Conservation (phyloP, 2,113 vertebrate genomes). For the Chrysemys picta region DNA sequence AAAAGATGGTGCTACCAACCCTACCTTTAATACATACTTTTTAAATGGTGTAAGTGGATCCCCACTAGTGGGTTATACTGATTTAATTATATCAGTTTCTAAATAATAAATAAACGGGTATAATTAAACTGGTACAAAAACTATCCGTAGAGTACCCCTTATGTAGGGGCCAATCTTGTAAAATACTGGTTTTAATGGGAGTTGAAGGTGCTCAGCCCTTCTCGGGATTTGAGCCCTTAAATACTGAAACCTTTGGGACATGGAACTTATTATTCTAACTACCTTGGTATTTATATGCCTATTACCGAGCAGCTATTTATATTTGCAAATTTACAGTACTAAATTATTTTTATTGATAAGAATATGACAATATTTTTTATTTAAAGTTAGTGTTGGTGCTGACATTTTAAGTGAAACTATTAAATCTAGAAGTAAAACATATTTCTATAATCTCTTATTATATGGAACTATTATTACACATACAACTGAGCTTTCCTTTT, state of each 20-base stretch:
- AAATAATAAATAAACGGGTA: no score
- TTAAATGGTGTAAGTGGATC: no score
- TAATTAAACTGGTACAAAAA: neutral
- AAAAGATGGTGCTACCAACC: neutral
- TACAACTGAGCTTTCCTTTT: neutral
- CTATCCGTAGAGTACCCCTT: no score
- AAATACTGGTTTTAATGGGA: neutral
- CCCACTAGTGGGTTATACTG: no score
- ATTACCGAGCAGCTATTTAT: neutral
- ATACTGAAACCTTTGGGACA: neutral
- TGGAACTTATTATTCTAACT: neutral
- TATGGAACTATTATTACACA: neutral
- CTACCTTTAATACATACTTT: neutral
- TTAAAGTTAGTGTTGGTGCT: neutral
- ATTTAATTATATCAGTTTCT: no score
- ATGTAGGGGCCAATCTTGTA: no score
- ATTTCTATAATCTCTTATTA: neutral
- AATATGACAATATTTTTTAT: neutral
- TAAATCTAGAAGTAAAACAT: neutral
- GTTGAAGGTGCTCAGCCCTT: neutral
- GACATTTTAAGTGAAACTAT: neutral
- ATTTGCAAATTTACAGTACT: neutral
- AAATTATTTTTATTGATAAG: neutral
- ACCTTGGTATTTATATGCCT: neutral
- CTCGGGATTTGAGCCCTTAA: neutral